Base-by-base conservation (phyloP, 2,113 vertebrate genomes). In the Anthoscopus minutus region DNA sequence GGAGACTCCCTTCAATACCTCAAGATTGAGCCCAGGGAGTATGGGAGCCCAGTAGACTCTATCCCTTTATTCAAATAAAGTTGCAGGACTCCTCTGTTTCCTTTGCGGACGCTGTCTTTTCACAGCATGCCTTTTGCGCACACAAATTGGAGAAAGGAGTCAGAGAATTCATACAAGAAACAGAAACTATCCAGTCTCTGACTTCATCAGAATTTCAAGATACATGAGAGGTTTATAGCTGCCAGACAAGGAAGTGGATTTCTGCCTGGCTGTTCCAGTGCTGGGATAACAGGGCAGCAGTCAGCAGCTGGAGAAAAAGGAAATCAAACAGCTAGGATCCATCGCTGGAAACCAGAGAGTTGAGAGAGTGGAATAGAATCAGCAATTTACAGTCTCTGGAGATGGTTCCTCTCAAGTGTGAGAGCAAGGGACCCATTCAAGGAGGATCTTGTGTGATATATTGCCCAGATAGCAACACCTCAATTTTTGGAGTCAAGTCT, bases 31-130 rank as follows among this genome's bases (percentile, higher is more conserved):
- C 14, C 42, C 30, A 48, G 24, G 19, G 19, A 57, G 10, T 15
- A 14, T 77, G 35, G n/a, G n/a, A n/a, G 35, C 35, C 15, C 0
- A 0, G 28, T n/a, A 44, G 30, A 13, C n/a, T n/a, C 23, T 58
- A 11, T 48, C 35, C 11, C 18, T 70, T 50, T 70, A 35, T 60
- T 40, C 24, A 23, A 11, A 42, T n/a, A 42, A 50, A 70, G 25
- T 58, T 60, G 65, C 54, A 42, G 56, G 37, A n/a, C 6, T 50
- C 19, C 6, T 48, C 65, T 48, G 35, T 50, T 40, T 70, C 11
- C 19, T 70, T 48, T 70, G 15, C 35, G 30, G 30, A 60, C 24
- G 4, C 12, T 50, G 19, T 24, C 19, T 81, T 81, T 69, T 70
- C 24, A 58, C 15, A 42, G 15, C 0, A 0, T 50, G 15, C 45